phyloP scores from a whole-genome alignment of 2,113 vertebrate genomes.

The Sinosuthora webbiana region DNA sequence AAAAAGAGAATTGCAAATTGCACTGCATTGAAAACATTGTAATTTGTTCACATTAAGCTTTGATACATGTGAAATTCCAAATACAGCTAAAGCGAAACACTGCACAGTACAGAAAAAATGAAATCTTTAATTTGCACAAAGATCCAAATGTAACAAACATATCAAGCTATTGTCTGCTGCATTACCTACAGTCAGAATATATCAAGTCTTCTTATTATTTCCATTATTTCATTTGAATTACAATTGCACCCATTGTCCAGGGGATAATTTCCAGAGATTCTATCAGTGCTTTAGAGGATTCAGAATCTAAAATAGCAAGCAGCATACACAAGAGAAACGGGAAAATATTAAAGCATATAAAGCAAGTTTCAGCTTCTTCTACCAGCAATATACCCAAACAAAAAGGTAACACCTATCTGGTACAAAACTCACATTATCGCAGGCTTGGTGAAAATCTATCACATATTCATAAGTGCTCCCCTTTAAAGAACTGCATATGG shows the following conservation, averaged over 20 bases:
- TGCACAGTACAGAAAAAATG: not conserved
- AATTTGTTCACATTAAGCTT: slow-evolving; percentile 8
- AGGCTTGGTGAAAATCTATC: not conserved
- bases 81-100: not conserved
- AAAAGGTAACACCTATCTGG: not conserved
- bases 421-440: not conserved
- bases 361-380: not conserved
- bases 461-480: not conserved
- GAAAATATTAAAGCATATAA: not conserved
- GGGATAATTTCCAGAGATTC: not conserved
- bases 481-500: not conserved
- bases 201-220: not conserved
- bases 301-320: not conserved
- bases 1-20: not conserved
- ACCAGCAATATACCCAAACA: not conserved
- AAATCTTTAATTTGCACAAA: slow-evolving; percentile 10
- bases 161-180: not conserved
- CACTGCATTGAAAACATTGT: not conserved
- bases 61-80: not conserved
- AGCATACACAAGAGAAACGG: not conserved
- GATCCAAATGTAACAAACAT: not conserved
- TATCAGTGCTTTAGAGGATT: not conserved
- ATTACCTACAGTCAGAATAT: not conserved
- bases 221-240: slow-evolving; percentile 33
- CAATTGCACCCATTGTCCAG: not conserved